Conservation (phyloP, 2,888 invertebrate species). For the Caenorhabditis sinica region DNA sequence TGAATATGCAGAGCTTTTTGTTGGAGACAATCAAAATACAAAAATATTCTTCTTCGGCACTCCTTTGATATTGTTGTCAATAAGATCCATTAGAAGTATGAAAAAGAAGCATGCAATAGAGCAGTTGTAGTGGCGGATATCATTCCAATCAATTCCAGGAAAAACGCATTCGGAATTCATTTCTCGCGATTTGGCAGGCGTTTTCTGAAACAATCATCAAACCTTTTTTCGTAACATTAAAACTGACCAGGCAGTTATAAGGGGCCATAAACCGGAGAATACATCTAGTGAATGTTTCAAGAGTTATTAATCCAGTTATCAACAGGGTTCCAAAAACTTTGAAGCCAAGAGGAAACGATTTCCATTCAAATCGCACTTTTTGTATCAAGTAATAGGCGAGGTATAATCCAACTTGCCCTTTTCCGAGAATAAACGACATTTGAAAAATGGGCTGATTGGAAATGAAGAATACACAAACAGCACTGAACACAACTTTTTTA, state of each 20-base stretch:
- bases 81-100: conserved; percentile 24
- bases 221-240: too few relatives aligned
- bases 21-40: conserved; percentile 44
- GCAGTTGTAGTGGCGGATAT: conserved; percentile 30
- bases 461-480: not conserved
- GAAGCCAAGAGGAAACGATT: not conserved
- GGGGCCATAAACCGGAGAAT: not conserved
- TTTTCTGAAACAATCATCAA: conserved; percentile 17
- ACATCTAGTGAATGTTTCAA: too few relatives aligned
- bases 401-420: conserved; percentile 33
- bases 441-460: not conserved
- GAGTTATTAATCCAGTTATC: too few relatives aligned
- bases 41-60: conserved; percentile 45
- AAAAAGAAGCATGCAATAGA: conserved; percentile 21
- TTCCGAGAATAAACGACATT: not conserved
- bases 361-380: conserved; percentile 38
- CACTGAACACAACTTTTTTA: conserved; percentile 4
- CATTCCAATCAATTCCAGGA: conserved; percentile 49
- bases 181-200: conserved; percentile 30
- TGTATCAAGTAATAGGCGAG: conserved; percentile 18
- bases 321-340: not conserved
- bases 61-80: conserved; percentile 28
- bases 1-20: too few relatives aligned
- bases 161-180: conserved; percentile 27
- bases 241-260: not conserved